Evolutionary conservation across 2,113 vertebrate genomes (phyloP).

Genomic region (Perca fluviatilis): DNA sequence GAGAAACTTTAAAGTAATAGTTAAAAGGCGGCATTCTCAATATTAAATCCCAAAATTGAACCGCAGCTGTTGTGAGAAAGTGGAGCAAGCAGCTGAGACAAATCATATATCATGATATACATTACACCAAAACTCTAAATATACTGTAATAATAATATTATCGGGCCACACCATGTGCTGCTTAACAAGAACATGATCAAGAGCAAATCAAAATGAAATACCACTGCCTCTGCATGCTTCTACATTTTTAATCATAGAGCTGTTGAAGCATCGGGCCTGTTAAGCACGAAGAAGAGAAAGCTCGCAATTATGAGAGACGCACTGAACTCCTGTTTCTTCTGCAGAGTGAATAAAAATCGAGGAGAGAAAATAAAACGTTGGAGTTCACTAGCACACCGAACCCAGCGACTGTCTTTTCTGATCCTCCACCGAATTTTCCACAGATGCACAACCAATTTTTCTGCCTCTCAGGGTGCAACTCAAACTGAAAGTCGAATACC

Average conservation of each 20-base stretch:
- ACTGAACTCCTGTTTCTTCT: not conserved
- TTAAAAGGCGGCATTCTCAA: not conserved
- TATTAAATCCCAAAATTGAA: not conserved
- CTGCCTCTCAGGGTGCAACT: slow-evolving; percentile 37
- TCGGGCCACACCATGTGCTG: not conserved
- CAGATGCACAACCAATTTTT: slow-evolving; percentile 22
- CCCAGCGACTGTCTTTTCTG: not conserved
- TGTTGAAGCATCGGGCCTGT: not conserved
- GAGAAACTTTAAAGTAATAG: not conserved
- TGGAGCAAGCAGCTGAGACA: not conserved
- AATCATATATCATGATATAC: not conserved
- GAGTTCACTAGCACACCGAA: not conserved
- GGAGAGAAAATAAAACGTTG: not conserved
- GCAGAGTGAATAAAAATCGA: slow-evolving; percentile 3
- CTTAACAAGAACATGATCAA: not conserved
- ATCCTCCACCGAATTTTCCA: slow-evolving; percentile 15
- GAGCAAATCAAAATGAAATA: not conserved
- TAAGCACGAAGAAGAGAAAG: slow-evolving; percentile 1
- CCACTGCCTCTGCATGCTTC: not conserved
- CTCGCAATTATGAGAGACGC: not conserved
- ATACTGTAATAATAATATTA: not conserved
- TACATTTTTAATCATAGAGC: not conserved
- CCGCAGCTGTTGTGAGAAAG: not conserved
- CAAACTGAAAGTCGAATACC: slow-evolving; percentile 33
- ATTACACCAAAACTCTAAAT: not conserved